Percentiles rank a stretch among this genome's conserved stretches.
These are phyloP conservation scores for Pelecanus crispus DNA, from an alignment of 2,113 vertebrate species.

Conservation along the genomic window DNA sequence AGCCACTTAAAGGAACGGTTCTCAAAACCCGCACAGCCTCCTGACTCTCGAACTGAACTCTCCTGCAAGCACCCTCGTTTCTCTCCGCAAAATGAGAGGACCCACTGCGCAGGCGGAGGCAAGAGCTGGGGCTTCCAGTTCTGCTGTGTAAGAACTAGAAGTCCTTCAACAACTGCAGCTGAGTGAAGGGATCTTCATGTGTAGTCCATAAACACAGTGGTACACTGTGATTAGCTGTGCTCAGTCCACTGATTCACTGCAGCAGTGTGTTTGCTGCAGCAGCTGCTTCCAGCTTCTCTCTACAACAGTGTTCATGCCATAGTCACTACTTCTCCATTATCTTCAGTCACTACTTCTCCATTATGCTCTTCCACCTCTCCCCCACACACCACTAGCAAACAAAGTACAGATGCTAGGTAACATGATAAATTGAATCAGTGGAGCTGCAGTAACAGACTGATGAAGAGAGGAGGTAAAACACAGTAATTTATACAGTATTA, in stretches of 20 bases:
- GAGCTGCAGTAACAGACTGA: neutral
- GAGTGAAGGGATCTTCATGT: neutral
- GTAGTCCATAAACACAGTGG: fast-evolving
- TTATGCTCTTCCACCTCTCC: neutral
- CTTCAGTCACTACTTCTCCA: neutral
- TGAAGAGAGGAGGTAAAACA: neutral
- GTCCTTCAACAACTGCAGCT: neutral
- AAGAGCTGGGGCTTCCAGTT: neutral
- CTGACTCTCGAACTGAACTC: neutral
- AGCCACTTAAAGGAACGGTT: neutral
- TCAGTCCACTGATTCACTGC: neutral
- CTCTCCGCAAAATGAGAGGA: neutral
- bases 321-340: neutral
- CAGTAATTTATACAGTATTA: neutral
- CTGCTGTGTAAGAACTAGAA: neutral
- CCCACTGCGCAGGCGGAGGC: neutral
- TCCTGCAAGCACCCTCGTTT: neutral
- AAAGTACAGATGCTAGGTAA: neutral
- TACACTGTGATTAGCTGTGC: neutral
- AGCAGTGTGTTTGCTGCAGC: neutral
- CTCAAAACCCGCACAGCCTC: neutral
- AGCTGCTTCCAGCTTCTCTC: neutral
- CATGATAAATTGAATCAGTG: neutral
- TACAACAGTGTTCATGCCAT: neutral
- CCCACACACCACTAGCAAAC: neutral